Percentiles rank a stretch among this genome's conserved stretches.
phyloP scores from a whole-genome alignment of 1,140 invertebrate genomes.

The Temnothorax curvispinosus region DNA sequence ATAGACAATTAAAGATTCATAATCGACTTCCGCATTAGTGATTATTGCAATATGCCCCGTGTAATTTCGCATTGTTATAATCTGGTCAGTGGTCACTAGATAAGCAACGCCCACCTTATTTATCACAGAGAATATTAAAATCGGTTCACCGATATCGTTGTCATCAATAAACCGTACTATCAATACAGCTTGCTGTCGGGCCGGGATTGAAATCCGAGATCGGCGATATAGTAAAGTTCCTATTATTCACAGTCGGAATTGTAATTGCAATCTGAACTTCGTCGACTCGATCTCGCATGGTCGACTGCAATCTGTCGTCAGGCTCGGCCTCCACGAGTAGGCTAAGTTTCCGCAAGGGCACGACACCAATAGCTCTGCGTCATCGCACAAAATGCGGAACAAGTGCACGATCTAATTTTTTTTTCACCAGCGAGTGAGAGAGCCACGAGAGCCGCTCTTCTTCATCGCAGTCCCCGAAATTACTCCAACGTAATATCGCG shows the following conservation, averaged over 20 bases:
- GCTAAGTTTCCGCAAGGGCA: conserved; percentile 25
- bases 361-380: not conserved
- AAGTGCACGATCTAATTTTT: conserved; percentile 10
- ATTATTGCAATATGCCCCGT: not conserved
- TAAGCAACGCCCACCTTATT: not conserved
- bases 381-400: conserved; percentile 23
- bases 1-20: not conserved
- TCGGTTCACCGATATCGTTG: not conserved
- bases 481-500: conserved; percentile 5
- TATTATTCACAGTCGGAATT: conserved; percentile 28
- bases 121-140: conserved; percentile 20
- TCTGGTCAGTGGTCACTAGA: not conserved
- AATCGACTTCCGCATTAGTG: not conserved
- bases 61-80: not conserved
- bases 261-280: conserved; percentile 32
- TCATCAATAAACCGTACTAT: not conserved
- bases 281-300: conserved; percentile 45
- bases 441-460: not conserved
- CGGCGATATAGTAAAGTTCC: not conserved
- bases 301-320: conserved; percentile 17
- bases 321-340: conserved; percentile 11
- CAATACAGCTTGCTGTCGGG: not conserved
- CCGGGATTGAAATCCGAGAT: conserved; percentile 23
- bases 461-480: not conserved
- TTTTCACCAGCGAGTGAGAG: not conserved